A percentile compares a stretch with the other conserved stretches of the same genome.
These are phyloP conservation scores for Larimichthys crocea DNA, from an alignment of 2,113 vertebrate genomes.

Conservation along the genomic window DNA sequence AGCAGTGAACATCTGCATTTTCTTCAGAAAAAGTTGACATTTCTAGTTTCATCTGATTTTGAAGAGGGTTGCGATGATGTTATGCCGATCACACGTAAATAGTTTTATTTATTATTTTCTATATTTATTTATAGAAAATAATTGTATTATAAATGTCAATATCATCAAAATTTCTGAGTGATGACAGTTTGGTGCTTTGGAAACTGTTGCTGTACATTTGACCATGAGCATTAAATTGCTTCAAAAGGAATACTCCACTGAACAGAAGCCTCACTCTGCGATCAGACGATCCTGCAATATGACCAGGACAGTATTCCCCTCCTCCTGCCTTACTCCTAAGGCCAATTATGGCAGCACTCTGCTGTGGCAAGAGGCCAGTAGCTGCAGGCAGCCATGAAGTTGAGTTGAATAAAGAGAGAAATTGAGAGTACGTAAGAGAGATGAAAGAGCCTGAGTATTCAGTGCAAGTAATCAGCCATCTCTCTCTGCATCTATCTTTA, in stretches of 20 bases:
- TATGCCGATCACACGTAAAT: neutral
- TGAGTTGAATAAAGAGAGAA: constrained; percentile 60
- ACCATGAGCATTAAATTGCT: neutral
- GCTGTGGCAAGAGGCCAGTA: constrained; percentile 44
- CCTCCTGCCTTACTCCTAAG: constrained; percentile 38
- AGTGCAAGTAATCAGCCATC: constrained; percentile 67
- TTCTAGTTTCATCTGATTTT: neutral
- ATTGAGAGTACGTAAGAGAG: constrained; percentile 54
- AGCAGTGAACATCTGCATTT: neutral
- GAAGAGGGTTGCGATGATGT: neutral
- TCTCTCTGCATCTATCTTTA: constrained; percentile 70
- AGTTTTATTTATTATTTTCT: neutral
- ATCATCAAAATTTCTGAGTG: no score
- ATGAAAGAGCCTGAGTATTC: constrained; percentile 75
- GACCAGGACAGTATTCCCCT: constrained; percentile 19
- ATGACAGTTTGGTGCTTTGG: neutral
- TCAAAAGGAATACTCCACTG: neutral
- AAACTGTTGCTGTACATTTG: neutral
- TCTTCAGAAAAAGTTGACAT: neutral
- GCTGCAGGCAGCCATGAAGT: constrained; percentile 60
- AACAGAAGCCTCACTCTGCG: neutral
- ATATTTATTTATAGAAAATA: neutral
- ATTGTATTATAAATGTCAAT: neutral
- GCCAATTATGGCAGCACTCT: constrained; percentile 47
- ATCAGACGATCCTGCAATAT: constrained; percentile 20